Base-by-base conservation (phyloP, 2,797 vertebrate species). In the Sylvilagus floridanus region DNA sequence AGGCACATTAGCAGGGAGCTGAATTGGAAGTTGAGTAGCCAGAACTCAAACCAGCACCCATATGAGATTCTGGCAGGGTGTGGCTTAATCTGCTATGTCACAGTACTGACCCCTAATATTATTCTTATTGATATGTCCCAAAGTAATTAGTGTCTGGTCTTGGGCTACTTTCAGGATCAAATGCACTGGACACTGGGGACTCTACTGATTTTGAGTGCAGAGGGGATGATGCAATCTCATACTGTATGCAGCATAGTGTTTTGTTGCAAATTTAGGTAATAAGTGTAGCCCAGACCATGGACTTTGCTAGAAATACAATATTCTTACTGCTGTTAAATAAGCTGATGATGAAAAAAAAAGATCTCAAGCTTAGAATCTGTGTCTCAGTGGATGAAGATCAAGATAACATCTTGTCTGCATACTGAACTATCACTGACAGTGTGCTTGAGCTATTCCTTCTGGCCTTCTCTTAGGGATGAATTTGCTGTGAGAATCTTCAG, bases 161-260 rank as follows among this genome's bases (percentile, higher is more conserved):
- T 37, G 42, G 17, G 19, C 76, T 83, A 71, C 3, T 32, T 30
- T 26, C 4, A 78, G 30, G 17, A 28, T 7, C 22, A 91, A 21
- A 94, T 24, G 37, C 11, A 63, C 17, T 32, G 6, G 0, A 60
- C 66, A 37, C 3, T 69, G 22, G 7, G 1, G 11, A 82, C 4
- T 89, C 22, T 50, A 28, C n/a, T 82, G 35, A 4, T 0, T 28
- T 22, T 77, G n/a, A 21, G 4, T 57, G 8, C 35, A 78, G 47
- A 92, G n/a, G 26, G 50, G 2, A 12, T 30, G 16, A 1, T 22
- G 2, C 4, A 24, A 52, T 30, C 69, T 21, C 13, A 11, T 37
- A 16, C 5, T 1, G 1, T 47, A 26, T n/a, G 1, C 0, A 12
- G 37, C 2, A 11, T n/a, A 28, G 14, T 0, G 57, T 24, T 7